Conservation (phyloP, 2,888 invertebrate species). For the Machimus atricapillus region DNA sequence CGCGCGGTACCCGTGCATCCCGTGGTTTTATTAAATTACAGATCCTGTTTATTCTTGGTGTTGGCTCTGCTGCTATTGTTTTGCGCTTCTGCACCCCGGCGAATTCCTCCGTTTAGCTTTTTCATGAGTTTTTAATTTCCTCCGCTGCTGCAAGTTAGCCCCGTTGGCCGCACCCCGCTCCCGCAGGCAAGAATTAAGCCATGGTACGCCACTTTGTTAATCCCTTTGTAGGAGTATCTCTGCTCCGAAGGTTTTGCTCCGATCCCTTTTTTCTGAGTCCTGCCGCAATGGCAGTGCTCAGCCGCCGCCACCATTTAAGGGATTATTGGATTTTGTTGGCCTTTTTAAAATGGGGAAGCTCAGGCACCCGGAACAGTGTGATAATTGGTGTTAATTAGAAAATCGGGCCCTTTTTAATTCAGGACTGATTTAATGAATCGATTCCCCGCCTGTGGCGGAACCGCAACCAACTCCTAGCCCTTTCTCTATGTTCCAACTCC, state of each 20-base stretch:
- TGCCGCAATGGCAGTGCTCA: background rate
- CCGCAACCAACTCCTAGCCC: background rate
- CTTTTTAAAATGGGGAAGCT: constrained; percentile 13
- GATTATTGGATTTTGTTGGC: constrained; percentile 40
- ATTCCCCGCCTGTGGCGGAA: background rate
- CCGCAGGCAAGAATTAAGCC: constrained; percentile 31
- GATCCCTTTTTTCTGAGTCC: background rate
- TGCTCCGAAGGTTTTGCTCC: constrained; percentile 1
- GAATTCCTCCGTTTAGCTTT: constrained; percentile 25
- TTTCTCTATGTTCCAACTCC: background rate
- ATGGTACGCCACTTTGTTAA: constrained; percentile 37
- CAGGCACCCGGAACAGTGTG: constrained; percentile 32
- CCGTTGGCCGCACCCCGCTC: background rate
- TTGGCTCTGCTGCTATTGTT: background rate
- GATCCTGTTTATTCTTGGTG: constrained; percentile 17
- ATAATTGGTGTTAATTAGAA: constrained; percentile 42
- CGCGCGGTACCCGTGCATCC: background rate
- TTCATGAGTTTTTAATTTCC: constrained; percentile 41
- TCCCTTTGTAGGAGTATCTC: constrained; percentile 37
- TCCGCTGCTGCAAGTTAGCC: constrained; percentile 19
- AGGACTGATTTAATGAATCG: constrained; percentile 29
- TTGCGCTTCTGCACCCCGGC: constrained; percentile 8
- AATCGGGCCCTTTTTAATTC: constrained; percentile 37
- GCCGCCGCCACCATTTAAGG: constrained; percentile 16
- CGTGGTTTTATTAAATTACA: constrained; percentile 35